These are phyloP conservation scores for Nesogale talazaci DNA, from an alignment of 2,113 vertebrate genomes.

Conservation along the genomic window DNA sequence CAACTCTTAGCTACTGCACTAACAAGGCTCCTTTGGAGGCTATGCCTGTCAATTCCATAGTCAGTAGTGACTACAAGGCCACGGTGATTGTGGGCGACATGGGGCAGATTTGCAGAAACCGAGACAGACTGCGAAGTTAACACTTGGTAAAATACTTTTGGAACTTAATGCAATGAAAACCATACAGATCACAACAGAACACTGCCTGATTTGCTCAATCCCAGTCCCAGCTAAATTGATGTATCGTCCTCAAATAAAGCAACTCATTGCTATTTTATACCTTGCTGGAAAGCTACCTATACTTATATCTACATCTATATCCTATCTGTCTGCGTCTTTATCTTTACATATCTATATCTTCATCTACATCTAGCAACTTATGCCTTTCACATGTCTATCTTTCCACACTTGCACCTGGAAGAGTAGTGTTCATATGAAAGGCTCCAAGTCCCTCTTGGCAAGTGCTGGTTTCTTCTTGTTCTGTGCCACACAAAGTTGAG, in stretches of 20 bases:
- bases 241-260: neutral
- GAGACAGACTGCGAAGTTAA: neutral
- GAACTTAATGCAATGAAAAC: neutral
- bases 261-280: neutral
- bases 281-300: neutral
- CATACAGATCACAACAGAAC: neutral
- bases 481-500: neutral
- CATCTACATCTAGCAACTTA: neutral
- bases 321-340: too few relatives aligned
- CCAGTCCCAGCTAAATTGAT: neutral
- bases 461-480: neutral
- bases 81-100: neutral
- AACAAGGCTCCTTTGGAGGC: too few relatives aligned
- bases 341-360: too few relatives aligned
- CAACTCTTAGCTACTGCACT: too few relatives aligned
- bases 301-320: too few relatives aligned
- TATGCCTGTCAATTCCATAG: neutral
- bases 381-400: neutral
- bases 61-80: neutral
- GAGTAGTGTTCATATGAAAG: neutral
- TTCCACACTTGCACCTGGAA: fast-evolving
- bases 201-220: neutral
- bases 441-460: neutral
- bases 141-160: neutral
- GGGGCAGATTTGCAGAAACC: neutral